Conservation (phyloP, 35 echinoderm and acorn worm genomes). For the Ophioderma brevispina region DNA sequence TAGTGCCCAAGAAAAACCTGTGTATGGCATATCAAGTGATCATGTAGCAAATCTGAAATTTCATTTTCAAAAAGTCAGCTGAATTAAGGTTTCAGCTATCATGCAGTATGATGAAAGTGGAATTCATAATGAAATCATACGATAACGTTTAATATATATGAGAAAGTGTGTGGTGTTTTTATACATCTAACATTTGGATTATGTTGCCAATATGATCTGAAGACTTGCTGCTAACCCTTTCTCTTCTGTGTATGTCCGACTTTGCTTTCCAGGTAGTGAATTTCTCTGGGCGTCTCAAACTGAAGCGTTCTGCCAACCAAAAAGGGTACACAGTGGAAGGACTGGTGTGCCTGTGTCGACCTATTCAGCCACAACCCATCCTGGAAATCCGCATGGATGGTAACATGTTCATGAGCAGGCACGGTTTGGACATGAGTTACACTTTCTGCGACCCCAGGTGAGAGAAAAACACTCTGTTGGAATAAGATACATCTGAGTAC, state of each 20-base stretch:
- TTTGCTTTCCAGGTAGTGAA: constrained; percentile 77
- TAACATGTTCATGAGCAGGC: constrained; percentile 99
- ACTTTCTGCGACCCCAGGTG: constrained; percentile 99
- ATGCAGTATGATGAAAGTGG: too few relatives aligned
- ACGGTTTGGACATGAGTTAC: constrained; percentile 97
- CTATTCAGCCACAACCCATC: constrained; percentile 87
- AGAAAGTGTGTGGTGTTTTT: not conserved
- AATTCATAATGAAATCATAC: too few relatives aligned
- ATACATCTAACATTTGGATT: not conserved
- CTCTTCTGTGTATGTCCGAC: not conserved
- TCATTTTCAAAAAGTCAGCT: too few relatives aligned
- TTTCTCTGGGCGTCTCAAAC: constrained; percentile 88
- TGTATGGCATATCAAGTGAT: too few relatives aligned
- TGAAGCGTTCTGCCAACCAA: constrained; percentile 79
- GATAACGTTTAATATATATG: not conserved
- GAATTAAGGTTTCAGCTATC: too few relatives aligned
- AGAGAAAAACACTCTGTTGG: too few relatives aligned
- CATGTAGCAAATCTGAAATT: too few relatives aligned
- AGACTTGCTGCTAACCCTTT: not conserved
- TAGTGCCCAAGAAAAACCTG: too few relatives aligned
- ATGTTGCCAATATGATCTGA: not conserved
- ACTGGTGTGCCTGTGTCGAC: constrained; percentile 88
- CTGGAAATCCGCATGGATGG: constrained; percentile 97
- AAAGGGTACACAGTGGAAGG: constrained; percentile 92
- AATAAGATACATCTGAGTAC: too few relatives aligned